These are phyloP conservation scores for Porites lobata DNA, from an alignment of 92 coral and sea anemone species.

Conservation along the genomic window DNA sequence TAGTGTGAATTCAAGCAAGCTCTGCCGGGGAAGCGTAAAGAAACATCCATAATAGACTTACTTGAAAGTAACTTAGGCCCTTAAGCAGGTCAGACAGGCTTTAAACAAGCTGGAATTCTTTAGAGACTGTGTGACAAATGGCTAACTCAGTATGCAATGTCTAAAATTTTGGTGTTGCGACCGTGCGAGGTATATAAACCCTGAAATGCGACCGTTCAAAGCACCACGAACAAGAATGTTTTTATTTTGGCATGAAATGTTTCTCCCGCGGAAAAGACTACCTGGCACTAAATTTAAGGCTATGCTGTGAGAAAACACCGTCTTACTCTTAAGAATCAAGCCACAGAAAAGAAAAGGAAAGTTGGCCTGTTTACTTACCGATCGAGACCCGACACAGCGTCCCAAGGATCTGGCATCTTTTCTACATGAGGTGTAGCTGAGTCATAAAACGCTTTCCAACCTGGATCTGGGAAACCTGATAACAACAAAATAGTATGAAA, in stretches of 20 bases:
- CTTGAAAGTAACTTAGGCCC: no score
- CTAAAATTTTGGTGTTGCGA: neutral
- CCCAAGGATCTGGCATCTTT: constrained; percentile 97
- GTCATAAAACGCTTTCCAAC: constrained; percentile 97
- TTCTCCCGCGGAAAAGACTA: no score
- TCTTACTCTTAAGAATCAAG: neutral
- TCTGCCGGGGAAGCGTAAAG: no score
- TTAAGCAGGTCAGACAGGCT: no score
- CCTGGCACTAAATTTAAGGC: no score
- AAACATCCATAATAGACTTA: no score
- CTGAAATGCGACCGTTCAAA: neutral
- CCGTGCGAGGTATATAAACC: neutral
- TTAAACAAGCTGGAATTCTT: no score
- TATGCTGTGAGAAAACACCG: no score
- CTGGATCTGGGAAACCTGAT: constrained; percentile 82
- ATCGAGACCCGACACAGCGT: constrained; percentile 92
- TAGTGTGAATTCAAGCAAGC: no score
- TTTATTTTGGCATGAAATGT: no score
- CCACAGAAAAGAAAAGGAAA: no score
- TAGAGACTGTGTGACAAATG: neutral
- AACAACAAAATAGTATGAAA: neutral
- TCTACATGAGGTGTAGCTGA: constrained; percentile 91
- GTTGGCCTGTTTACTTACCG: constrained; percentile 57
- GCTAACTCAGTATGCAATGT: neutral
- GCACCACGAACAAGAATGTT: no score